Evolutionary conservation across 2,113 vertebrate genomes (phyloP).

Genomic region (Pipra filicauda): DNA sequence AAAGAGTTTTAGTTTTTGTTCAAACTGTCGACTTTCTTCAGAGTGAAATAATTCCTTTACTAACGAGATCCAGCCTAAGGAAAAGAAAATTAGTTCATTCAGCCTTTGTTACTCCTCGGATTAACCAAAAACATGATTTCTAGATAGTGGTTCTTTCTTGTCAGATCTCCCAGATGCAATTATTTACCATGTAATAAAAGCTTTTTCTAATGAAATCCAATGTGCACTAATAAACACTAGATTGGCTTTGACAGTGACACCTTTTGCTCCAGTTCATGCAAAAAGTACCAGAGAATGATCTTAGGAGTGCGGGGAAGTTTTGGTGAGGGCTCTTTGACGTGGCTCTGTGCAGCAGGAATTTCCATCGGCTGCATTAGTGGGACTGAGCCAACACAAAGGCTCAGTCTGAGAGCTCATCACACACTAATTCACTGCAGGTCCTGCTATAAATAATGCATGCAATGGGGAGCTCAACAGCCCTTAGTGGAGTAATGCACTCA

Average conservation of each 20-base stretch:
- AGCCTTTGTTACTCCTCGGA: neutral
- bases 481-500: constrained; percentile 32
- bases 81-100: neutral
- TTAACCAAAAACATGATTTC: neutral
- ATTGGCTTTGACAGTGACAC: neutral
- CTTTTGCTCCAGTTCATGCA: neutral
- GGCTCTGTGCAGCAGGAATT: neutral
- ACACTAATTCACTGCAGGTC: constrained; percentile 41
- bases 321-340: neutral
- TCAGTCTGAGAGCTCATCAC: constrained; percentile 34
- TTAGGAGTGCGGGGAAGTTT: neutral
- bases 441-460: constrained; percentile 68
- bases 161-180: neutral
- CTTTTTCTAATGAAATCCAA: neutral
- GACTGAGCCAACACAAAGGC: neutral
- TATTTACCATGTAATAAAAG: neutral
- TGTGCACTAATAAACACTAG: neutral
- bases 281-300: neutral
- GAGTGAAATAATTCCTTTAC: neutral
- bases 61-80: neutral
- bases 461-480: neutral
- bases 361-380: neutral
- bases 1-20: neutral
- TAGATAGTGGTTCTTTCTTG: neutral
- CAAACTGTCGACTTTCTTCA: neutral